Base-by-base conservation (phyloP, 2,888 invertebrate genomes). In the Himalopsyche tibetana region DNA sequence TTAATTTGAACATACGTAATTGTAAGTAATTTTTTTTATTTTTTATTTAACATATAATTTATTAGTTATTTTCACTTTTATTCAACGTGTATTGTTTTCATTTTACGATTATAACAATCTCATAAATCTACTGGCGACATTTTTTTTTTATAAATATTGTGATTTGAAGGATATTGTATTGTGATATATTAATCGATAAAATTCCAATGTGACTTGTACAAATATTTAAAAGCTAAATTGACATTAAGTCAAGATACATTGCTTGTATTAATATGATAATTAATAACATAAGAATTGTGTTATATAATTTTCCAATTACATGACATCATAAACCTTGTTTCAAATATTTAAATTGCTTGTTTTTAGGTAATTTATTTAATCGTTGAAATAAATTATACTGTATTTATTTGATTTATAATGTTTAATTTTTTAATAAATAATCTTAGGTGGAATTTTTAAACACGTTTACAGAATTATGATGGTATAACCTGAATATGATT, bases 181-280 rank as follows among this genome's bases (percentile, higher is more conserved):
- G 19, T 63, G 63, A 63, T 63, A 63, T 19, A 19, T 63, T 63
- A 63, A 63, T 63, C 63, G 28, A 63, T 63, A 63, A 63, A 63
- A 63, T 19, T 63, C 63, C 63, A 19, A n/a, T 63, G 19, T 63
- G 63, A 19, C 63, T n/a, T 63, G 8, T 19, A 28, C 19, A 63
- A 63, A 63, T 28, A 63, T 63, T 63, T 63, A 28, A 63, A 63
- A 8, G 63, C 63, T 28, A 63, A 63, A 19, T 63, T 19, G 28
- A 19, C 63, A 63, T 51, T 51, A 51, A 51, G 15, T 51, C 51
- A 15, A 51, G 51, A 51, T 51, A 51, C 15, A 51, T 51, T 15
- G 51, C 51, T 15, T 4, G 12, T 51, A 51, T 51, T 51, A 51
- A 51, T 15, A 51, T 51, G 51, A 15, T 51, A 51, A 51, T 51